Conservation (phyloP, 2,888 invertebrate genomes). For the Macrosiphum euphorbiae region DNA sequence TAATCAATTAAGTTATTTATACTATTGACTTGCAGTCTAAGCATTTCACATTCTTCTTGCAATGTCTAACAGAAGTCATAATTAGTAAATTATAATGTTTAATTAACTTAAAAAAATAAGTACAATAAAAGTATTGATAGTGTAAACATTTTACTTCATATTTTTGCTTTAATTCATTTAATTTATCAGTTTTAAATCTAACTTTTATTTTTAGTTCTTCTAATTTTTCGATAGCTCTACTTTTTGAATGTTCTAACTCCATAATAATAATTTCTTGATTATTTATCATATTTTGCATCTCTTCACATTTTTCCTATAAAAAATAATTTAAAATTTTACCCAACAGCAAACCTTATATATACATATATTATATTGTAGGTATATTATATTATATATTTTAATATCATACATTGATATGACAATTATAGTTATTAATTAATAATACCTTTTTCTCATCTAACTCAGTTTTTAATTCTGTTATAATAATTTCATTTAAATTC, state of each 20-base stretch:
- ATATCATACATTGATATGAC: neutral
- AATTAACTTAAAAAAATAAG: neutral
- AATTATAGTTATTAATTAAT: neutral
- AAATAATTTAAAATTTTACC: neutral
- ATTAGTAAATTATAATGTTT: neutral
- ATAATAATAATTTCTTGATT: conserved; percentile 42
- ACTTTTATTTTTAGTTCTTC: conserved; percentile 32
- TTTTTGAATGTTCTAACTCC: conserved; percentile 33
- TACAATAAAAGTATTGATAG: neutral
- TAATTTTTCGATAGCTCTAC: conserved; percentile 42
- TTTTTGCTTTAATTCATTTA: conserved; percentile 61
- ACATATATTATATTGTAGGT: too few relatives aligned
- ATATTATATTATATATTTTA: neutral
- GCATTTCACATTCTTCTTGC: conserved; percentile 67
- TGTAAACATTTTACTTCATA: conserved; percentile 41
- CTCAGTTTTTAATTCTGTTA: conserved; percentile 58
- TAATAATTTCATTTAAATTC: conserved; percentile 56
- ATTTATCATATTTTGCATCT: conserved; percentile 41
- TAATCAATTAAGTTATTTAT: conserved; percentile 66
- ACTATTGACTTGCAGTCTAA: conserved; percentile 67
- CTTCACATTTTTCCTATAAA: conserved; percentile 45
- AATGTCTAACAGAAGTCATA: conserved; percentile 64
- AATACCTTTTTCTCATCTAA: conserved; percentile 45
- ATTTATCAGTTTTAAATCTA: conserved; percentile 43
- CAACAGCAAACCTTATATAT: neutral